These are phyloP conservation scores for Kuschelorhynchus macadamiae DNA, from an alignment of 2,888 invertebrate species.

Conservation along the genomic window DNA sequence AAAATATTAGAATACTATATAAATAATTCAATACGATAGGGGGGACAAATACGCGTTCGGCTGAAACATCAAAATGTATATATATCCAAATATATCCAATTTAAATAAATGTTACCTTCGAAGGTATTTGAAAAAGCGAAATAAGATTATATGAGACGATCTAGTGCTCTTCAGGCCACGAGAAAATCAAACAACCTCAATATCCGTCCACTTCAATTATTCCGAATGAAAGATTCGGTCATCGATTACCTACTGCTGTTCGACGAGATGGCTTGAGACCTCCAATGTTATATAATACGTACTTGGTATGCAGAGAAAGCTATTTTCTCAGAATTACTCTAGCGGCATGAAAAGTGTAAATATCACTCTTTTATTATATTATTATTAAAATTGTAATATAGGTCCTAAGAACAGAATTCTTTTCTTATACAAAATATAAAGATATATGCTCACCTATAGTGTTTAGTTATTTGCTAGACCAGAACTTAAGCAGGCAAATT, in stretches of 20 bases:
- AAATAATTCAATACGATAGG: too few species aligned
- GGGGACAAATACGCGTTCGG: too few species aligned
- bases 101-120: not conserved
- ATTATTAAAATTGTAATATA: too few species aligned
- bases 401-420: too few species aligned
- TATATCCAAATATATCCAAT: too few species aligned
- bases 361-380: too few species aligned
- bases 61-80: too few species aligned
- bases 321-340: not conserved
- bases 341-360: not conserved
- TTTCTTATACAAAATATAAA: too few species aligned
- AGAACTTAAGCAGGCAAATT: too few species aligned
- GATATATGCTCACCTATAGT: too few species aligned
- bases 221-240: conserved; percentile 21
- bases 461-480: too few species aligned
- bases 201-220: conserved; percentile 24
- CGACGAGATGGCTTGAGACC: not conserved
- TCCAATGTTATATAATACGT: not conserved
- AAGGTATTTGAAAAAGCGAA: not conserved
- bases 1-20: too few species aligned
- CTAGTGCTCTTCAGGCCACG: not conserved
- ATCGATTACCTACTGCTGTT: conserved; percentile 20
- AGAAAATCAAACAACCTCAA: conserved; percentile 7
- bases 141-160: not conserved
- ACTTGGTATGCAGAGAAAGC: conserved; percentile 2